These are phyloP conservation scores for Antedon bifida DNA, from an alignment of 35 echinoderm and acorn worm genomes.

Conservation along the genomic window DNA sequence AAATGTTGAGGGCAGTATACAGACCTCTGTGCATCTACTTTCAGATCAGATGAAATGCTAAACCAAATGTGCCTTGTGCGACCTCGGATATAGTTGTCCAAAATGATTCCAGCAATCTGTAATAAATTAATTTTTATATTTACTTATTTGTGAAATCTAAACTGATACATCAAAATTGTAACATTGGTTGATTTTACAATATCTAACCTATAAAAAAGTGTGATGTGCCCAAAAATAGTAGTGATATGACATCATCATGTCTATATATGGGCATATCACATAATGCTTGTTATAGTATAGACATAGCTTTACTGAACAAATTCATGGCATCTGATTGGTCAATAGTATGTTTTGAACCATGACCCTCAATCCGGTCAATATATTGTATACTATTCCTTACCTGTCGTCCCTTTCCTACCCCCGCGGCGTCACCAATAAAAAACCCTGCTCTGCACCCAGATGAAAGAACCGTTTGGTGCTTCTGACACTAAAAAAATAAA, in stretches of 20 bases:
- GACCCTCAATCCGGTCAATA: not conserved
- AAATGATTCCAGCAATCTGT: conserved; percentile 72
- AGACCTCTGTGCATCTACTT: conserved; percentile 87
- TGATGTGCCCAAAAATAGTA: too few species aligned
- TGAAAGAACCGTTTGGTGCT: conserved; percentile 55
- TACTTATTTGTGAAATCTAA: too few species aligned
- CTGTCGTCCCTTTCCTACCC: conserved; percentile 85
- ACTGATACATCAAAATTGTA: too few species aligned
- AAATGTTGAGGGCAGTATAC: not conserved
- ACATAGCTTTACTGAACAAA: too few species aligned
- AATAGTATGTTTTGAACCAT: too few species aligned
- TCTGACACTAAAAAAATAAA: conserved; percentile 44
- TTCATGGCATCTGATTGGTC: too few species aligned
- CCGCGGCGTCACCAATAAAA: conserved; percentile 91
- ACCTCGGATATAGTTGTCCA: conserved; percentile 69
- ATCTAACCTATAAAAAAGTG: too few species aligned
- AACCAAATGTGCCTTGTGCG: conserved; percentile 91
- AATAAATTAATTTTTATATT: too few species aligned
- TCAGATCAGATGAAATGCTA: conserved; percentile 78
- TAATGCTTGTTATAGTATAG: too few species aligned
- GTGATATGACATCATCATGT: too few species aligned
- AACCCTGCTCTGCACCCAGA: conserved; percentile 57
- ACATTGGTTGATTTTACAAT: too few species aligned
- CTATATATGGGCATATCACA: too few species aligned
- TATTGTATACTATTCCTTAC: conserved; percentile 10